Evolutionary conservation across 2,888 invertebrate genomes (phyloP), one percentile per base, ranked within the genome.

Genomic region (Apamea crenata): DNA sequence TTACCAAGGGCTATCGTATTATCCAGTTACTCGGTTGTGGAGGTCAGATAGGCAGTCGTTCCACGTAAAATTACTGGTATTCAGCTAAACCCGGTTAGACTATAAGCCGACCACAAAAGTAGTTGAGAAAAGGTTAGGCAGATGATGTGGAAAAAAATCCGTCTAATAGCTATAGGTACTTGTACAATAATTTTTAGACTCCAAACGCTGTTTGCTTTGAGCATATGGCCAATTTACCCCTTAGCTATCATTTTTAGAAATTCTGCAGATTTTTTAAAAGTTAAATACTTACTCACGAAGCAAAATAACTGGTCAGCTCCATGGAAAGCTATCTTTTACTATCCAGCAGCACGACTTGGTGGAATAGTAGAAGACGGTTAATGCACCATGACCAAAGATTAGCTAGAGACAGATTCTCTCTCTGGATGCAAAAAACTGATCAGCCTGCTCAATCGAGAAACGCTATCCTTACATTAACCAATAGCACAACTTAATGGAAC

Each of bases 391-490:
- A 59, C 2, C 6, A 59, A 59, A 59, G n/a, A 59, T 59, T n/a
- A 59, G n/a, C n/a, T n/a, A 59, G n/a, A 59, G n/a, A 59, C 14
- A n/a, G 14, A 59, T 59, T 59, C 29, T 61, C 29, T 61, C 97
- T 97, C 92, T 98, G 98, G 97, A 97, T 53, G 97, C 97, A 91
- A 98, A 98, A 94, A 98, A 98, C 72, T 96, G 92, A 25, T 97
- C 97, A 0, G 98, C 98, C 83, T 98, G 97, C 59, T 97, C 95
- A 25, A 6, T 99, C 99, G 91, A 98, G 98, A 94, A 98, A 98
- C 1, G 98, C 98, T 40, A 98, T 97, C 84, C 98, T 97, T 0
- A 99, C 99, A 78, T 97, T 98, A 5, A 98, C 98, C 91, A 99
- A 95, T 18, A 99, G 95, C 56, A 98, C 97, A 14, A 98, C 97